Conservation (phyloP, 1,140 invertebrate species). For the Saccostrea echinata region DNA sequence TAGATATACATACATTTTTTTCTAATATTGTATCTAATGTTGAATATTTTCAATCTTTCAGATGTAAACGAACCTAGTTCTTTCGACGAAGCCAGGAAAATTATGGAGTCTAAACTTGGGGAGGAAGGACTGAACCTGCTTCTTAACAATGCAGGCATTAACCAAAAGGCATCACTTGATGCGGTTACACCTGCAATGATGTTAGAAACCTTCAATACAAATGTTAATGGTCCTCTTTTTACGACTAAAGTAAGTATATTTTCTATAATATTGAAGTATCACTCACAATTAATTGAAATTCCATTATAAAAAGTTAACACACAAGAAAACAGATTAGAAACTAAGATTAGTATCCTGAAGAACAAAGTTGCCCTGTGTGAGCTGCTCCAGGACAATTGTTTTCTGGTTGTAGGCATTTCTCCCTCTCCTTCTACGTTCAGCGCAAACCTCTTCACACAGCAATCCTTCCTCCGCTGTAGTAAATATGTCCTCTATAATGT, state of each 20-base stretch:
- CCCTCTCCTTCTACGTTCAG: slow-evolving; percentile 62
- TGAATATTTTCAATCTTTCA: slow-evolving; percentile 36
- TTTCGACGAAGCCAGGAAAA: slow-evolving; percentile 10
- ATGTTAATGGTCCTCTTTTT: slow-evolving; percentile 58
- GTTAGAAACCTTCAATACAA: slow-evolving; percentile 50
- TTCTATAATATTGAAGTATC: too few relatives aligned
- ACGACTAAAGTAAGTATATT: slow-evolving; percentile 50
- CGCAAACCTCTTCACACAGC: slow-evolving; percentile 51
- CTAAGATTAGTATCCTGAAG: too few relatives aligned
- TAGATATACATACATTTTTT: too few relatives aligned
- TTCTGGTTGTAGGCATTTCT: slow-evolving; percentile 55
- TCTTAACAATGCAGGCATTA: slow-evolving; percentile 59
- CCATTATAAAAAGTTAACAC: too few relatives aligned
- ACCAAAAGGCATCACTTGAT: slow-evolving; percentile 39
- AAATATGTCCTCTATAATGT: slow-evolving; percentile 61
- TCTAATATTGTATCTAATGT: too few relatives aligned
- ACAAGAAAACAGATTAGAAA: too few relatives aligned
- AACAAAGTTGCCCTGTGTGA: too few relatives aligned
- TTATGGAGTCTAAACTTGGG: slow-evolving; percentile 43
- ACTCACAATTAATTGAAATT: too few relatives aligned
- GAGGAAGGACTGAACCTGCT: slow-evolving; percentile 59
- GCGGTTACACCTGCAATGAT: slow-evolving; percentile 48
- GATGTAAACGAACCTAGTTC: slow-evolving; percentile 41
- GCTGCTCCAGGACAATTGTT: too few relatives aligned
- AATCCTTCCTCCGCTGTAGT: slow-evolving; percentile 62